phyloP scores from a whole-genome alignment of 2,113 vertebrate genomes.

The pig (Sus scrofa) region DNA sequence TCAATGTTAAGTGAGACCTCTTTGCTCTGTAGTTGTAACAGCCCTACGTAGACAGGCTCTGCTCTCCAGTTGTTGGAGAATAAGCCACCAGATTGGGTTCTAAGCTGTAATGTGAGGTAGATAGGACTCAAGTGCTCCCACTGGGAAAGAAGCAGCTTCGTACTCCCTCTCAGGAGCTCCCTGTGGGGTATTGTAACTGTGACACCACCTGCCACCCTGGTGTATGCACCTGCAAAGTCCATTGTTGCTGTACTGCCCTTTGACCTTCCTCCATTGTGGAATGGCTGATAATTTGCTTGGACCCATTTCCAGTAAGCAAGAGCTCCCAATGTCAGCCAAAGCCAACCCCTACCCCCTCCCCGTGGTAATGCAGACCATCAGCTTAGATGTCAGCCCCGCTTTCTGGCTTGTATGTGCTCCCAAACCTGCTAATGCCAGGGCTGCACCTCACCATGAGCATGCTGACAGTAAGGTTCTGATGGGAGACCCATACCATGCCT shows the following conservation, averaged over 20 bases:
- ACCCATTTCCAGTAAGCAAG: background rate
- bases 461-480: background rate
- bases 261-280: background rate
- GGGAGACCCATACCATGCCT: background rate
- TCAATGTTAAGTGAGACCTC: background rate
- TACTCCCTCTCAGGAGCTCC: background rate
- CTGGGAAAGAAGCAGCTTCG: background rate
- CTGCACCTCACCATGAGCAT: background rate
- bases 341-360: background rate
- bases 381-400: background rate
- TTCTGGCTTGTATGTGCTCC: background rate
- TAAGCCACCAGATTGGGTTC: background rate
- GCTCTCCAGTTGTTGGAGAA: background rate
- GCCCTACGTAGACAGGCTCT: background rate
- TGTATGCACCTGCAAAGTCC: accelerated
- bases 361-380: background rate
- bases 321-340: background rate
- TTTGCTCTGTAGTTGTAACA: background rate
- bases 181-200: background rate
- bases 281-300: background rate
- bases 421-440: background rate
- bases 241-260: background rate
- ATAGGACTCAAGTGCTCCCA: background rate
- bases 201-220: background rate
- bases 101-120: background rate